Percentiles rank a stretch among this genome's conserved stretches.
phyloP scores from a whole-genome alignment of 2,797 vertebrate species.

The Enteromius afrohamiltoni region DNA sequence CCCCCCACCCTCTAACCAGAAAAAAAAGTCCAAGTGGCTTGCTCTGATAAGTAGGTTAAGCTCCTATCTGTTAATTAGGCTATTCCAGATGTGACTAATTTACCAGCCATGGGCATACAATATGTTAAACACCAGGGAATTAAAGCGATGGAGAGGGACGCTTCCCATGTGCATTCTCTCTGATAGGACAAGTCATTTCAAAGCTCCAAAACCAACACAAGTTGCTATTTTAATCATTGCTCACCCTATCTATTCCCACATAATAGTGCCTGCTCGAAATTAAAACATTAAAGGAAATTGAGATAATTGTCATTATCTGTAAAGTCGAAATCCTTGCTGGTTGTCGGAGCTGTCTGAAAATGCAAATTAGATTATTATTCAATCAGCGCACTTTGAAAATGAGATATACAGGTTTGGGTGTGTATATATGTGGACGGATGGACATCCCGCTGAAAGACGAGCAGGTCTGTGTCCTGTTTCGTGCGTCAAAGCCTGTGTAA shows the following conservation, averaged over 20 bases:
- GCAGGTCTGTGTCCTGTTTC: conserved; percentile 46
- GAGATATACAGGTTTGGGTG: conserved; percentile 31
- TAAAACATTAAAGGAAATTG: conserved; percentile 65
- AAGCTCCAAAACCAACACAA: conserved; percentile 57
- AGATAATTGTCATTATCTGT: conserved; percentile 66
- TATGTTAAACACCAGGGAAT: conserved; percentile 70
- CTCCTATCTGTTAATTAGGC: conserved; percentile 82
- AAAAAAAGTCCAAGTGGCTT: conserved; percentile 66
- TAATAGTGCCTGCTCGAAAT: conserved; percentile 56
- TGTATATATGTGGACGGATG: background rate
- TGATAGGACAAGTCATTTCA: conserved; percentile 64
- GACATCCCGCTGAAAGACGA: conserved; percentile 11
- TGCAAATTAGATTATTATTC: conserved; percentile 65
- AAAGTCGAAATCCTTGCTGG: conserved; percentile 49
- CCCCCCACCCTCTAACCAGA: conserved; percentile 21
- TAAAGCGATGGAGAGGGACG: conserved; percentile 56
- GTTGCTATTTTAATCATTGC: conserved; percentile 62
- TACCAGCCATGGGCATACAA: conserved; percentile 74
- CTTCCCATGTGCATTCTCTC: conserved; percentile 54
- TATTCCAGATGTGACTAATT: conserved; percentile 82
- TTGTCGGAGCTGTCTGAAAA: conserved; percentile 60
- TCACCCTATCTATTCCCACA: conserved; percentile 57
- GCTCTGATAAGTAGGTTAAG: conserved; percentile 77
- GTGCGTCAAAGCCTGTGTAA: conserved; percentile 68
- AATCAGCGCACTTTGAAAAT: conserved; percentile 58